These are phyloP conservation scores for Cololabis saira DNA, from an alignment of 2,113 vertebrate genomes.

Conservation along the genomic window DNA sequence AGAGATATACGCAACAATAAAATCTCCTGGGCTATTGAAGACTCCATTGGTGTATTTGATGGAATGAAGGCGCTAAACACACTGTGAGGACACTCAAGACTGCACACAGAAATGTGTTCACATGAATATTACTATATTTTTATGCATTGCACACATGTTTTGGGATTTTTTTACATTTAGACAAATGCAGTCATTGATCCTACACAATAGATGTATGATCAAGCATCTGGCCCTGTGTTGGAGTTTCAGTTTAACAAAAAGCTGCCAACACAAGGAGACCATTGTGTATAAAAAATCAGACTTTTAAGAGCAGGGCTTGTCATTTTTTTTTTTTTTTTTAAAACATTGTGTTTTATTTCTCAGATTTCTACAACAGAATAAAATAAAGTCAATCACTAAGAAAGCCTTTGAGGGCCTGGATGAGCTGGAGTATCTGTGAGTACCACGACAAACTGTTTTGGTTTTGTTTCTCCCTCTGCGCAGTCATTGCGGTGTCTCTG, in stretches of 20 bases:
- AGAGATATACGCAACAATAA: constrained; percentile 96
- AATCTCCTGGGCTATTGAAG: constrained; percentile 98
- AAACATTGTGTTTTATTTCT: constrained; percentile 35
- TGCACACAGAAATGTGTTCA: background rate
- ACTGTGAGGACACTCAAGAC: constrained; percentile 82
- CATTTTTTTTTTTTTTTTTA: background rate
- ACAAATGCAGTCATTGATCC: background rate
- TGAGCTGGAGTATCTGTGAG: constrained; percentile 93
- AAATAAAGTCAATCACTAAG: constrained; percentile 95
- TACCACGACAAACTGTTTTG: constrained; percentile 38
- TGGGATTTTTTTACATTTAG: constrained; percentile 1
- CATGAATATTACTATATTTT: background rate
- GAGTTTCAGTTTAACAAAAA: background rate
- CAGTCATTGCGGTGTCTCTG: constrained; percentile 1
- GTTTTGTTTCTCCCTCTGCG: background rate
- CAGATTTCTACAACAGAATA: constrained; percentile 92
- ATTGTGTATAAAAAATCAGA: background rate
- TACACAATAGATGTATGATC: background rate
- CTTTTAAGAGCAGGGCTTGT: background rate
- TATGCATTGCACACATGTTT: too few relatives aligned
- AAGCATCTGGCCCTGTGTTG: background rate
- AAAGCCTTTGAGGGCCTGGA: constrained; percentile 95
- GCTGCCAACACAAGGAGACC: background rate
- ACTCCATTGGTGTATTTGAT: constrained; percentile 95
- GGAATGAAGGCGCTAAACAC: constrained; percentile 90